Evolutionary conservation across 2,113 vertebrate genomes (phyloP).

Genomic region (Tupaia chinensis): DNA sequence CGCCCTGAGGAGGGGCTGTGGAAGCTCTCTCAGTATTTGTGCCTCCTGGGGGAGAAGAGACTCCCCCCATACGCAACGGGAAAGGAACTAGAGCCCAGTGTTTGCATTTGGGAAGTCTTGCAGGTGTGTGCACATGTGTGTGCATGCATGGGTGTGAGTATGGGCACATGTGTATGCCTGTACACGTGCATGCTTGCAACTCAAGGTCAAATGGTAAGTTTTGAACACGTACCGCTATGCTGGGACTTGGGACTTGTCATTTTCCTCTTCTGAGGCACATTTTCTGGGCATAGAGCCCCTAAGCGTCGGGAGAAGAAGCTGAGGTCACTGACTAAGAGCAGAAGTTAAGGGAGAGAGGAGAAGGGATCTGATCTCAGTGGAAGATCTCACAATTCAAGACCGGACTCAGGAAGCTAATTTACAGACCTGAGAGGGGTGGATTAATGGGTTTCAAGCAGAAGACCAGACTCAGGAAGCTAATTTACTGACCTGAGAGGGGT

Average conservation of each 20-base stretch:
- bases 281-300: neutral
- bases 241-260: neutral
- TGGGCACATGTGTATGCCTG: neutral
- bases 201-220: neutral
- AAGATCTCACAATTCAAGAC: fast-evolving
- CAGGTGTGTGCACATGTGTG: neutral
- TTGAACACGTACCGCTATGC: neutral
- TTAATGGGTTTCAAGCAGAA: neutral
- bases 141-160: neutral
- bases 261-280: neutral
- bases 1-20: neutral
- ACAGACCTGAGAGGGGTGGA: fast-evolving
- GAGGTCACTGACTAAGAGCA: too few relatives aligned
- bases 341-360: neutral
- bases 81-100: neutral
- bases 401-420: neutral
- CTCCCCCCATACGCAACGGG: neutral
- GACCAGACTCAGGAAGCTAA: too few relatives aligned
- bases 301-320: neutral
- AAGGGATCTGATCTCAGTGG: neutral
- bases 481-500: fast-evolving
- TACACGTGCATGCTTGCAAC: neutral
- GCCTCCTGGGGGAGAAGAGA: neutral
- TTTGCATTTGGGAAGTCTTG: neutral
- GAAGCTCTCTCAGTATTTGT: neutral